phyloP scores from a whole-genome alignment of 2,113 vertebrate genomes.

The Prochilodus magdalenae region DNA sequence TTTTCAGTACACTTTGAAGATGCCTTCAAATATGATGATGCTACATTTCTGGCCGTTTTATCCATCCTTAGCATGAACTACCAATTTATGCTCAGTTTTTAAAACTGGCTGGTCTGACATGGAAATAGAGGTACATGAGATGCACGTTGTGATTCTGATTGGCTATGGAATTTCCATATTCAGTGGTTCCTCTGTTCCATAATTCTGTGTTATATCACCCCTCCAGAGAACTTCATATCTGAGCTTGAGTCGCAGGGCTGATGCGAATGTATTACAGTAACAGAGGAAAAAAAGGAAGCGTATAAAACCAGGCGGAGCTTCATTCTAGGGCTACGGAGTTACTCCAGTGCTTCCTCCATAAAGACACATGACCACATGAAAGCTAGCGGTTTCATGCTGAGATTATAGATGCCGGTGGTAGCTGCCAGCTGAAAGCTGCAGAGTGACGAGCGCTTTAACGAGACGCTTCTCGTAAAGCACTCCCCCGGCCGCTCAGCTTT shows the following conservation, averaged over 20 bases:
- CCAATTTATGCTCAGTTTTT: no score
- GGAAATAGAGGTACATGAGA: no score
- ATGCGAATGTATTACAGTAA: slow-evolving; percentile 33
- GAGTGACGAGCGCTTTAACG: slow-evolving; percentile 11
- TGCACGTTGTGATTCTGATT: no score
- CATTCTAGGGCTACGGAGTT: slow-evolving; percentile 1
- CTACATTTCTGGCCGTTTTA: no score
- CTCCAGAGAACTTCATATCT: neutral
- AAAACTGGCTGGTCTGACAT: no score
- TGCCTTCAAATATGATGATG: no score
- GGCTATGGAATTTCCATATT: neutral
- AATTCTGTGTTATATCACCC: neutral
- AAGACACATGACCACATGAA: slow-evolving; percentile 35
- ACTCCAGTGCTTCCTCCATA: slow-evolving; percentile 28
- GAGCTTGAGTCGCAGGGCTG: neutral
- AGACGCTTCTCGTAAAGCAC: slow-evolving; percentile 13
- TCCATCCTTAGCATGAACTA: no score
- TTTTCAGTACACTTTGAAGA: no score
- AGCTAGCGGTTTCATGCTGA: slow-evolving; percentile 15
- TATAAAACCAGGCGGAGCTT: slow-evolving; percentile 22
- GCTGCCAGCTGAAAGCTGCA: neutral
- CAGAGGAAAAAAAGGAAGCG: neutral
- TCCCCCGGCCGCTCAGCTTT: neutral
- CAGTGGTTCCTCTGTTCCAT: slow-evolving; percentile 15
- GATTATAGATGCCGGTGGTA: slow-evolving; percentile 12